phyloP scores from a whole-genome alignment of 2,113 vertebrate genomes.

The Neoarius graeffei region DNA sequence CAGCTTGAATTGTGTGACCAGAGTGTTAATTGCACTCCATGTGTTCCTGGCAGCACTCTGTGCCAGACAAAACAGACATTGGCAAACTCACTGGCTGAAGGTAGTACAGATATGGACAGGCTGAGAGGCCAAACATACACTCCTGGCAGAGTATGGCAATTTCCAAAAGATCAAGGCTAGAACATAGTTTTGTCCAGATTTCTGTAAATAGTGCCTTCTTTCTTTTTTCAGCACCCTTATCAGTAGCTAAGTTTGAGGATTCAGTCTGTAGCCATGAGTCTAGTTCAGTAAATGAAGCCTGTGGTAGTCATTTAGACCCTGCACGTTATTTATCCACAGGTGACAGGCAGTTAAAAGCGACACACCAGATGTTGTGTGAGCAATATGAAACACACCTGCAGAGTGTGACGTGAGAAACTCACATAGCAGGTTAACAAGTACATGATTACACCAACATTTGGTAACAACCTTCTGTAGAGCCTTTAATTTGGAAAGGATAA shows the following conservation, averaged over 20 bases:
- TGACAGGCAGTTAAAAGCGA: slow-evolving; percentile 7
- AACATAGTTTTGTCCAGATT: not conserved
- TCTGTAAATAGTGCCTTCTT: not conserved
- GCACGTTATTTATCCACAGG: slow-evolving; percentile 16
- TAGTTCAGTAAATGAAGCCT: not conserved
- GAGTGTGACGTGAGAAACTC: slow-evolving; percentile 40
- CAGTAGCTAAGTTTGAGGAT: not conserved
- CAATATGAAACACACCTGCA: slow-evolving; percentile 52
- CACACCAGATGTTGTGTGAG: slow-evolving; percentile 45
- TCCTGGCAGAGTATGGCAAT: not conserved
- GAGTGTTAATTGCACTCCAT: slow-evolving; percentile 55
- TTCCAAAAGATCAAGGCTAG: not conserved
- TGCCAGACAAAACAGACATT: slow-evolving; percentile 39
- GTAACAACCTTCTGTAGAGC: slow-evolving; percentile 13
- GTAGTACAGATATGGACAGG: slow-evolving; percentile 26
- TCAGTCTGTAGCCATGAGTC: not conserved
- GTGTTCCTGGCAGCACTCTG: slow-evolving; percentile 51
- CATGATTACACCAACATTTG: slow-evolving; percentile 28
- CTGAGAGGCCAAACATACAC: not conserved
- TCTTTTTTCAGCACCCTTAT: not conserved
- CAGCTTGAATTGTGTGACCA: slow-evolving; percentile 35
- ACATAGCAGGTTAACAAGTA: slow-evolving; percentile 41
- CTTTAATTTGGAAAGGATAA: not conserved
- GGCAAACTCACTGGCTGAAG: slow-evolving; percentile 34
- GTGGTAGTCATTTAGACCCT: not conserved